Base-by-base conservation (phyloP, 2,113 vertebrate genomes). In the Puffinus mauretanicus region DNA sequence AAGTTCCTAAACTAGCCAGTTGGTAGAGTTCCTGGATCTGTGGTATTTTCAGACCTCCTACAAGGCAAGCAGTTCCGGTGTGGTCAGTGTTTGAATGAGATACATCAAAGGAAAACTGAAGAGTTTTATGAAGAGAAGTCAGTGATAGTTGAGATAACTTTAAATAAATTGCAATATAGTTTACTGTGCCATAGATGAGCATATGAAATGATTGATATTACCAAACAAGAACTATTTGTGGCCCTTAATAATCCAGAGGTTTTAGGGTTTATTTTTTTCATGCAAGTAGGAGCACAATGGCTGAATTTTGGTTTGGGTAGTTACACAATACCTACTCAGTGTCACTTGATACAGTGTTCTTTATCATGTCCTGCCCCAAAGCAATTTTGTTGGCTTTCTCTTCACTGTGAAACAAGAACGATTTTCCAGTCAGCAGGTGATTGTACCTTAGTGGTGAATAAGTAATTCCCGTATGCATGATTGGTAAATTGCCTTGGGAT, bases 401-500 rank as follows among this genome's bases (percentile, higher is more conserved):
- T 93, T 44, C 36, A 21, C 38, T 54, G 22, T 40, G 54, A 96
- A 91, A 62, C 54, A 79, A 57, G 52, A 92, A n/a, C 49, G 82
- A 11, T 90, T 94, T 97, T 85, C 61, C 52, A 94, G 81, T 42
- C 49, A 86, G 75, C 82, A 93, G 83, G 80, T 96, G 64, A 91
- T 78, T 70, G 38, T 84, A 87, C 65, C 60, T 84, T 72, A 55
- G 75, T 65, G 61, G 73, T 91, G 73, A 91, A 94, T 73, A 80
- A 86, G 73, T 80, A 80, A 82, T 95, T 97, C 62, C 66, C 32
- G 1, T 61, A 57, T 80, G 82, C 67, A 75, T 79, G 90, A 72
- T 92, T 86, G 82, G 49, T 86, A 92, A 94, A 96, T 71, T 91
- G 82, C 70, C 94, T 87, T 96, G 93, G 71, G 75, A 92, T 94